phyloP scores from a whole-genome alignment of 1,140 invertebrate species.

The Pygmarrhopalites habei region DNA sequence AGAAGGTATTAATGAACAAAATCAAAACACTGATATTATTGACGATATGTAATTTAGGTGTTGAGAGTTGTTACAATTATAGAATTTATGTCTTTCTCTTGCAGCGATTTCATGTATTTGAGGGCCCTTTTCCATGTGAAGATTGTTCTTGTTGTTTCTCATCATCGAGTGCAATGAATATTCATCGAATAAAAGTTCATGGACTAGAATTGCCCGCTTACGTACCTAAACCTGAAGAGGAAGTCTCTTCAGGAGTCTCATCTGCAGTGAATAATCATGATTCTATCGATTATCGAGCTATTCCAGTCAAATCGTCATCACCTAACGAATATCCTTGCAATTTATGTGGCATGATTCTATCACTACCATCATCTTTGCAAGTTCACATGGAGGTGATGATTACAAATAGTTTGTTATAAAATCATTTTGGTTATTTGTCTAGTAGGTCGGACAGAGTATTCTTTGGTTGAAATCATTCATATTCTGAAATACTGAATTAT shows the following conservation, averaged over 20 bases:
- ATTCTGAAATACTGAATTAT: no score
- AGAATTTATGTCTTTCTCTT: no score
- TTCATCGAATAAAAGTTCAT: conserved; percentile 1
- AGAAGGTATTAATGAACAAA: not conserved
- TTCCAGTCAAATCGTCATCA: no score
- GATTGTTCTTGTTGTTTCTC: not conserved
- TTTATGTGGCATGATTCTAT: not conserved
- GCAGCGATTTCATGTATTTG: not conserved
- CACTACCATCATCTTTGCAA: not conserved
- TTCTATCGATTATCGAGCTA: no score
- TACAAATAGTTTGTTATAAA: not conserved
- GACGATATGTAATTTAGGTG: not conserved
- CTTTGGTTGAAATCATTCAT: no score
- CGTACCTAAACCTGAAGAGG: no score
- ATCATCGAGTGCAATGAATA: not conserved
- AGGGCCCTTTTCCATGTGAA: not conserved
- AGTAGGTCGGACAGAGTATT: no score
- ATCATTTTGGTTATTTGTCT: no score
- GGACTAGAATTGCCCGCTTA: not conserved
- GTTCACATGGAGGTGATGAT: not conserved
- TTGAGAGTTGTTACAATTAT: no score
- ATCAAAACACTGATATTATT: not conserved
- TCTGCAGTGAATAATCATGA: not conserved
- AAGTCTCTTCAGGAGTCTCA: not conserved
- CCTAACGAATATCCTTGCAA: not conserved